Base-by-base conservation (phyloP, 2,797 vertebrate genomes). In the Otolemur crassicaudatus region DNA sequence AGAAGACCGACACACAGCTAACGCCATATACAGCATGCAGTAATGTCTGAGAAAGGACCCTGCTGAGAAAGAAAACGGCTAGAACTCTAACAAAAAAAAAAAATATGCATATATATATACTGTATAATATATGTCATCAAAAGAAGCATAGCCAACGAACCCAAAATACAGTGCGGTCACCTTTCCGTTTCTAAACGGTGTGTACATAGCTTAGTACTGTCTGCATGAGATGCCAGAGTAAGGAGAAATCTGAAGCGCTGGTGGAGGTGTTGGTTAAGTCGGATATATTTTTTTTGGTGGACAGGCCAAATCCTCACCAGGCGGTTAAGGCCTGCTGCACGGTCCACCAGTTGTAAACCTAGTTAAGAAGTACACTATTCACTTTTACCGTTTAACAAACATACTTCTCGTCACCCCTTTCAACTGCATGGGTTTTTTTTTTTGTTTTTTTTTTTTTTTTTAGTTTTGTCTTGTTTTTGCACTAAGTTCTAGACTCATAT, bases 11-110 rank as follows among this genome's bases (percentile, higher is more conserved):
- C 98, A 98, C 98, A 98, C 98, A 98, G 98, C 98, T 98, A 98
- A 98, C 97, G 98, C 98, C 98, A 98, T 98, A 98, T 98, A 98
- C 98, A 99, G 98, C 98, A 98, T 98, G 98, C 98, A 98, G 97
- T 98, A 98, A 98, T 98, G 98, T 98, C 97, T 98, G 98, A 98
- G 97, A 95, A 93, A 98, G 97, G 98, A 97, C 97, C 97, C 97
- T 97, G 98, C 97, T 97, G 98, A 97, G 97, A 98, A 98, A 98
- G 88, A 94, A 98, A 91, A 98, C 96, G 98, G 97, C 98, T 98
- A 97, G 96, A 98, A 98, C 85, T 94, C 98, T 98, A 98, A 98
- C 97, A 72, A 95, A 98, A 98, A 97, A 43, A 43, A 90, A 97
- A 95, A 53, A 53, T 95, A 81, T 96, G 86, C 94, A 58, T 95